Evolutionary conservation across 2,888 invertebrate species (phyloP), one percentile per base, ranked within the genome.

Genomic region (Beris chalybata): DNA sequence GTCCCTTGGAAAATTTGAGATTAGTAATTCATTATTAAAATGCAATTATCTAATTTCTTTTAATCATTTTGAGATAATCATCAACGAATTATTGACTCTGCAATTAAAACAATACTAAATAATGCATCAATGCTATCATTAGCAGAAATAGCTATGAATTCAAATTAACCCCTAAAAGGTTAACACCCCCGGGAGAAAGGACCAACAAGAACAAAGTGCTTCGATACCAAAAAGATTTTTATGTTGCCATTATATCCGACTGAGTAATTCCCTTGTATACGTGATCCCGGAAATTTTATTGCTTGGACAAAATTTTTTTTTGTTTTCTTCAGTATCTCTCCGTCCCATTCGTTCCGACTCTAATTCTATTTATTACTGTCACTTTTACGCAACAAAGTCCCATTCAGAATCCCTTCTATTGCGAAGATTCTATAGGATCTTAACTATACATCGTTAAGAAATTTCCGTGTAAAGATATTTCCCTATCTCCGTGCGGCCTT

Each of bases 181-280:
- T 59, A 59, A 50, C 59, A 59, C 59, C 32, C 59, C 30, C 50
- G 38, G n/a, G 11, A 32, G 22, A 59, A 31, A 48, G 59, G 48
- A 48, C 48, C 50, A 50, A 15, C 32, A n/a, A 50, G 31, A 48
- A 59, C 61, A 52, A 61, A 61, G 52, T 61, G 50, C 61, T 61
- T 32, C 32, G 22, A 13, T 61, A 52, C 61, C 52, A 53, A 67
- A 67, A 69, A 69, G 69, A 69, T 69, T 69, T 59, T 69, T 67
- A 69, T 67, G 67, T 64, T 56, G 65, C 67, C 57, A 69, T 67
- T 69, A 69, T 65, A 69, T 69, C 65, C 63, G 69, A 43, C 57
- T 69, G 67, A 69, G 67, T 69, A 69, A 67, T 69, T 69, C 67
- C 55, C 64, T 67, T 69, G 65, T 67, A 65, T 69, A 69, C 69